phyloP scores from a whole-genome alignment of 2,797 vertebrate species.

The Mus minutoides region DNA sequence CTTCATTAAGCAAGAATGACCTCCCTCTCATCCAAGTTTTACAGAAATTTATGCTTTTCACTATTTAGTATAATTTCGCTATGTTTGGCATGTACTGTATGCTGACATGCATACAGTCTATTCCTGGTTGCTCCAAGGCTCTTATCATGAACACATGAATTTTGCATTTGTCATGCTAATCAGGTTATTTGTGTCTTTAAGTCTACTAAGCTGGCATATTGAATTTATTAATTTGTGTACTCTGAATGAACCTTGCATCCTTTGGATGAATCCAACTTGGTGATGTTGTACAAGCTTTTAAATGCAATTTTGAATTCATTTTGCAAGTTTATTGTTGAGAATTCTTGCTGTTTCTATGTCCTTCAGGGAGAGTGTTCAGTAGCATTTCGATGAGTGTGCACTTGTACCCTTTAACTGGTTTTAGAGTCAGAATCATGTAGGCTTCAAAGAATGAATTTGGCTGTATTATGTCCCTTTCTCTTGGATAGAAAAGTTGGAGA shows the following conservation, averaged over 20 bases:
- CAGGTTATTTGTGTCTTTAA: neutral
- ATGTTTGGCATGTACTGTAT: no score
- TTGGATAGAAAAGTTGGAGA: neutral
- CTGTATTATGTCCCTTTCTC: neutral
- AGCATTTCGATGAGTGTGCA: neutral
- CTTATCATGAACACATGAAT: neutral
- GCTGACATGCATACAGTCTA: no score
- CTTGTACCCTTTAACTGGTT: neutral
- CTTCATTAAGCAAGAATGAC: neutral
- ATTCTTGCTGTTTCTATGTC: neutral
- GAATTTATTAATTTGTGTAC: neutral
- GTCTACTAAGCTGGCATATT: neutral
- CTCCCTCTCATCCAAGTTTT: no score
- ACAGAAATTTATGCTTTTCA: neutral
- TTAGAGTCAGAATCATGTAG: neutral
- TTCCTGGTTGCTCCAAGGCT: neutral
- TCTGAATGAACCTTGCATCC: neutral
- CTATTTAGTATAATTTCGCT: neutral
- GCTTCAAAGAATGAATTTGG: neutral
- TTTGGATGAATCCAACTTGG: neutral
- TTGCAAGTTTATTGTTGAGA: neutral
- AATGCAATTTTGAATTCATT: neutral
- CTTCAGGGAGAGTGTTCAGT: neutral
- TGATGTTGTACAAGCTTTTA: neutral
- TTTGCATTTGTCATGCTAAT: neutral